Conservation (phyloP, 2,113 vertebrate species). For the Dunckerocampus dactyliophorus region DNA sequence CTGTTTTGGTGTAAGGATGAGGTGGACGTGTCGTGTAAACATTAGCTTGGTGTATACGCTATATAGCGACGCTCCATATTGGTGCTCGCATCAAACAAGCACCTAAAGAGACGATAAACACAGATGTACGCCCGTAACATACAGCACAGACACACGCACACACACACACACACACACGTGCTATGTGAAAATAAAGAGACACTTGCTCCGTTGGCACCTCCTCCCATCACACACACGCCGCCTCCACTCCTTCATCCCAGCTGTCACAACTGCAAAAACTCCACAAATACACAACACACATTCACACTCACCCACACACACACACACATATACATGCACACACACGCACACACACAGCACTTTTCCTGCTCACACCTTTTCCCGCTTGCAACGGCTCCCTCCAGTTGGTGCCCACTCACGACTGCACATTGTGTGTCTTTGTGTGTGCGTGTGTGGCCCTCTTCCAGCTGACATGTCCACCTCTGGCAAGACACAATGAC, state of each 20-base stretch:
- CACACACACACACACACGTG: constrained; percentile 44
- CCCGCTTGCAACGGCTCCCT: constrained; percentile 57
- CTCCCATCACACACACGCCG: constrained; percentile 71
- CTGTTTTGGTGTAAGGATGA: no score
- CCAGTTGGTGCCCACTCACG: constrained; percentile 70
- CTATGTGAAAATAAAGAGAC: constrained; percentile 71
- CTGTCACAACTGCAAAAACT: constrained; percentile 75
- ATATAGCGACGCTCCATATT: constrained; percentile 16
- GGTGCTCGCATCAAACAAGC: constrained; percentile 9
- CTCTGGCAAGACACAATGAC: constrained; percentile 38
- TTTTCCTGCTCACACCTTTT: constrained; percentile 69
- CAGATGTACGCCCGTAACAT: constrained; percentile 51
- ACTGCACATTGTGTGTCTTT: constrained; percentile 41
- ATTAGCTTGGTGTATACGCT: constrained; percentile 19
- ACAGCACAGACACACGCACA: constrained; percentile 34
- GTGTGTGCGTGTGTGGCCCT: constrained; percentile 24
- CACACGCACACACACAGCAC: constrained; percentile 67
- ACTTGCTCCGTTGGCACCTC: constrained; percentile 74
- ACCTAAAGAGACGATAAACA: constrained; percentile 41
- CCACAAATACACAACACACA: constrained; percentile 65
- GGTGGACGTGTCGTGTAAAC: constrained; percentile 17
- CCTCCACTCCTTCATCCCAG: constrained; percentile 73
- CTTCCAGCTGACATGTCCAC: constrained; percentile 49
- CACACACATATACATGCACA: constrained; percentile 68
- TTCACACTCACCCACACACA: constrained; percentile 72